Base-by-base conservation (phyloP, 2,888 invertebrate genomes). In the Bombyx huttoni region DNA sequence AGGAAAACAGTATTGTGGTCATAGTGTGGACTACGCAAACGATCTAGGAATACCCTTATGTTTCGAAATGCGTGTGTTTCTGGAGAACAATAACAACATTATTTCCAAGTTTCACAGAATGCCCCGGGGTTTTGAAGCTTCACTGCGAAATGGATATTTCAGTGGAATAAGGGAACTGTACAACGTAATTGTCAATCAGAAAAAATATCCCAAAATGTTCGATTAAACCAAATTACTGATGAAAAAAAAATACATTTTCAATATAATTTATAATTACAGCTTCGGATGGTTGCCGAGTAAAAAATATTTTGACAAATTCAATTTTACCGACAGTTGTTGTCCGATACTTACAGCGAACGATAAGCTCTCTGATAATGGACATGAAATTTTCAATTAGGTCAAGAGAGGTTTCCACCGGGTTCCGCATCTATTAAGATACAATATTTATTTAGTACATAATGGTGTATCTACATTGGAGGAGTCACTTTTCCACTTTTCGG, bases 391-490 rank as follows among this genome's bases (percentile, higher is more conserved):
- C 58, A 79, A 73, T 63, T 75, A 59, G 76, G 78, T 74, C 75
- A 75, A 76, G 79, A 78, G 70, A 78, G 80, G 72, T 80, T 71
- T 70, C 58, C 79, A 71, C 70, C 58, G 60, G 62, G 66, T 71
- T 65, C 65, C 67, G 70, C 67, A 79, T 78, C 73, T 82, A 79
- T 81, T 75, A 70, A 70, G 76, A 73, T 79, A 82, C 77, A 81
- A 80, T 86, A 86, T 86, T 86, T 87, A 80, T 85, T 83, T 84
- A 85, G 80, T 85, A 88, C 75, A 87, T 87, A 87, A 81, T 79
- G 79, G 74, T 82, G 73, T 84, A 84, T 82, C 79, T 87, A 79
- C 75, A 74, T 74, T 81, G 86, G 82, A 88, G 87, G 87, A 88
- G 87, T 88, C 86, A 80, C 87, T 87, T 86, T 86, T 86, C 80